Evolutionary conservation across 2,113 vertebrate genomes (phyloP), one percentile per base, ranked within the genome.

Genomic region (Rynchops niger): DNA sequence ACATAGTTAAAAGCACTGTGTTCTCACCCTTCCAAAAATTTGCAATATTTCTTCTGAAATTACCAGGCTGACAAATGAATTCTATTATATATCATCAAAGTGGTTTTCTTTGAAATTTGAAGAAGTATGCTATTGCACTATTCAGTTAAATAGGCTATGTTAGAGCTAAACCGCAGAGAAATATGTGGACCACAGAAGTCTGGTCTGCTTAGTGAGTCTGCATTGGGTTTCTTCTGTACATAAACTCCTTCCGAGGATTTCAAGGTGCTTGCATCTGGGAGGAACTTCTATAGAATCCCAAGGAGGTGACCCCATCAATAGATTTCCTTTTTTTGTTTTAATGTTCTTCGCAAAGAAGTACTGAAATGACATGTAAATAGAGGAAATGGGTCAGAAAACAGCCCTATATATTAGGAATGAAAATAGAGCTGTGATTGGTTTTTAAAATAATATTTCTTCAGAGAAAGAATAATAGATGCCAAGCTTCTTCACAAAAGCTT

Each of bases 11-110:
- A 95, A 95, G 43, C n/a, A 9, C 6, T 14, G 19, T 22, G 36
- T 76, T 86, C 61, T 82, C 34, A 38, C 40, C 63, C 82, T 90
- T 94, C 90, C 63, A 90, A 71, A 93, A 82, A 25, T 11, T 3
- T 15, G 32, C 65, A 36, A 6, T 93, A 82, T 95, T 96, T 95
- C 84, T 93, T 80, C 62, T 36, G n/a, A 72, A 93, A 76, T 85
- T 80, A 53, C 20, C 56, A 50, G 62, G n/a, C 38, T 89, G 88
- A 89, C 92, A 96, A 97, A 95, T 97, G 5, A 69, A 56, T 84
- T 79, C 34, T 49, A 29, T 89, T 78, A 38, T 9, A 12, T 67
- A 45, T 42, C 30, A 23, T 72, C 73, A 80, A 65, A 58, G 73
- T 40, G 62, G 7, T 82, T 94, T 90, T 59, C 43, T 95, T 72